These are phyloP conservation scores for Syritta pipiens DNA, from an alignment of 2,888 invertebrate species.

Conservation along the genomic window DNA sequence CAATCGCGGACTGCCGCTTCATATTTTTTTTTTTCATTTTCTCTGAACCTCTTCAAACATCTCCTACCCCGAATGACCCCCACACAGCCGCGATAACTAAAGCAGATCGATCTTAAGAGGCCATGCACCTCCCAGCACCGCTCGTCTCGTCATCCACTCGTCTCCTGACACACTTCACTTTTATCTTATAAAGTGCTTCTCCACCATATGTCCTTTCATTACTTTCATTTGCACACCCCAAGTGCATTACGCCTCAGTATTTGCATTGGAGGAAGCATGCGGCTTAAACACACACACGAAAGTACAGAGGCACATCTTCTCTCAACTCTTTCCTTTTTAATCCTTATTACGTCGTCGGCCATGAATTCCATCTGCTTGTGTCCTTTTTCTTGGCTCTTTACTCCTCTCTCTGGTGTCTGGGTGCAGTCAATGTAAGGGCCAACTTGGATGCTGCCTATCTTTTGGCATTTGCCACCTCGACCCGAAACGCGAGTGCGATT, in stretches of 20 bases:
- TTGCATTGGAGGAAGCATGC: constrained; percentile 37
- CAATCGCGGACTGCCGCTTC: too few relatives aligned
- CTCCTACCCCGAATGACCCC: too few relatives aligned
- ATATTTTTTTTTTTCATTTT: too few relatives aligned
- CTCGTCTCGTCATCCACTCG: not conserved
- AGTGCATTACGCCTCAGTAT: constrained; percentile 41
- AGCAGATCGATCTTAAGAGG: too few relatives aligned
- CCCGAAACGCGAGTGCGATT: not conserved
- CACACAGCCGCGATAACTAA: too few relatives aligned
- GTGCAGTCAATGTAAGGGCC: constrained; percentile 2
- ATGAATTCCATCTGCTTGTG: constrained; percentile 6
- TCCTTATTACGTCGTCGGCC: constrained; percentile 20
- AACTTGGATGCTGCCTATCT: constrained; percentile 45
- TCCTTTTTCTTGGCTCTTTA: not conserved
- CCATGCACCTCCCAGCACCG: too few relatives aligned
- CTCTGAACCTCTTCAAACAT: too few relatives aligned
- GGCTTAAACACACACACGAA: constrained; percentile 31
- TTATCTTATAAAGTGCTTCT: constrained; percentile 41
- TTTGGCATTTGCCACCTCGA: constrained; percentile 34
- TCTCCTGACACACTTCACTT: constrained; percentile 36
- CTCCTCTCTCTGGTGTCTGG: not conserved
- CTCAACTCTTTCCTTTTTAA: not conserved
- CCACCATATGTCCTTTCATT: constrained; percentile 33
- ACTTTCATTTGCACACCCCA: constrained; percentile 24
- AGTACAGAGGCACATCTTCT: not conserved